These are phyloP conservation scores for Poeciliopsis paucimaculata DNA, from an alignment of 2,797 vertebrate genomes.

Conservation along the genomic window DNA sequence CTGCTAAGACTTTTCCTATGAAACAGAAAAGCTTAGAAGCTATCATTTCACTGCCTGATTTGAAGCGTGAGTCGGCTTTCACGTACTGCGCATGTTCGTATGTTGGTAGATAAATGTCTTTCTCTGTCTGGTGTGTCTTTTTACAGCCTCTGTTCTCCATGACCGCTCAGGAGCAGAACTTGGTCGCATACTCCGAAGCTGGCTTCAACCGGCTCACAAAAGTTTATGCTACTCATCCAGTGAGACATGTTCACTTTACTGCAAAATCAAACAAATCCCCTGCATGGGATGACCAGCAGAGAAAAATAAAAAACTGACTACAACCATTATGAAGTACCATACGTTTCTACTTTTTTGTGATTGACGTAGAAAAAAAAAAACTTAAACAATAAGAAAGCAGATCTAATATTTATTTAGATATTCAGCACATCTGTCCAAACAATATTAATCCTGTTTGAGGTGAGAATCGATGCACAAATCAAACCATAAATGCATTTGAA, in stretches of 20 bases:
- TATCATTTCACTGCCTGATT: neutral
- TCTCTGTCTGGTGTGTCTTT: constrained; percentile 25
- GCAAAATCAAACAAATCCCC: neutral
- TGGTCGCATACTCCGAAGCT: constrained; percentile 71
- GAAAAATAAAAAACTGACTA: neutral
- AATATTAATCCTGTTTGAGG: neutral
- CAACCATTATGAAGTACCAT: too few species aligned
- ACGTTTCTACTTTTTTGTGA: neutral
- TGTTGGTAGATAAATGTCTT: neutral
- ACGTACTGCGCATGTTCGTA: neutral
- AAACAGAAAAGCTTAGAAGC: neutral
- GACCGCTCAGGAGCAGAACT: constrained; percentile 85
- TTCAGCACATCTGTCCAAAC: neutral
- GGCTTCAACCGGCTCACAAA: constrained; percentile 75
- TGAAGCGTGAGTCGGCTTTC: neutral
- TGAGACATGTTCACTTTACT: constrained; percentile 54
- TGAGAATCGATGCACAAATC: neutral
- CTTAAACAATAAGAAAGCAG: neutral
- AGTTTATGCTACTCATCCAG: constrained; percentile 79
- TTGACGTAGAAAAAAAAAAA: neutral
- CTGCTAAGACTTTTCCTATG: neutral
- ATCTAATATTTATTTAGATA: neutral
- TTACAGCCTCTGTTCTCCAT: constrained; percentile 80
- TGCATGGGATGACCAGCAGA: neutral
- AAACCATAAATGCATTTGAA: neutral